Conservation (phyloP, 2,888 invertebrate species). For the Mythimna pallens region DNA sequence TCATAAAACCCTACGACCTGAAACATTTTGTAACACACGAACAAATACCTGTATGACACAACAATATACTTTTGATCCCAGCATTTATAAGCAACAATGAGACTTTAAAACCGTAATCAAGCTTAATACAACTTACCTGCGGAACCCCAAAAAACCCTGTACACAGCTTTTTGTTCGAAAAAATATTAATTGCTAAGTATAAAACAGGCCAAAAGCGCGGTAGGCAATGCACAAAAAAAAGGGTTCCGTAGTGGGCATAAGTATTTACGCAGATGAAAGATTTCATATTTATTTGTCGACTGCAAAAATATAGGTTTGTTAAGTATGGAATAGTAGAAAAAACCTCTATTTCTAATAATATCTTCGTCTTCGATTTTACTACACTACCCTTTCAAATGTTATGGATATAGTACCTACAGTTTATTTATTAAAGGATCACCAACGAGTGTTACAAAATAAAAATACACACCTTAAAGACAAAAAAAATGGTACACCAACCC, state of each 20-base stretch:
- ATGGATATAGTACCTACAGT: too few species aligned
- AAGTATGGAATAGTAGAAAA: too few species aligned
- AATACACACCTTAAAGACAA: too few species aligned
- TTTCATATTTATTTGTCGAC: too few species aligned
- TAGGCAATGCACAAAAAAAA: background rate
- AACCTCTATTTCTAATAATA: too few species aligned
- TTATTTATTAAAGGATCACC: too few species aligned
- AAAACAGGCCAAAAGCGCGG: background rate
- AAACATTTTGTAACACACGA: conserved; percentile 20
- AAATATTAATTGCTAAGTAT: conserved; percentile 30
- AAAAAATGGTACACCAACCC: too few species aligned
- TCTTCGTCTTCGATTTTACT: too few species aligned
- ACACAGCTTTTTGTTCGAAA: conserved; percentile 5
- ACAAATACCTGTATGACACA: background rate
- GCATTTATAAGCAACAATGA: background rate
- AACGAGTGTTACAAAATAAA: too few species aligned
- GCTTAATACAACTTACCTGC: background rate
- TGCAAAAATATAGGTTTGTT: too few species aligned
- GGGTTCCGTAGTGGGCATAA: background rate
- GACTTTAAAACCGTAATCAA: background rate
- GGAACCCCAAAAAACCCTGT: conserved; percentile 1
- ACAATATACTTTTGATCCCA: conserved; percentile 13
- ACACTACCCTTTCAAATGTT: too few species aligned
- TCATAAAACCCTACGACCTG: background rate
- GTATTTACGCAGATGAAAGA: background rate